Evolutionary conservation across 2,888 invertebrate genomes (phyloP).

Genomic region (Epiperipatus broadwayi): DNA sequence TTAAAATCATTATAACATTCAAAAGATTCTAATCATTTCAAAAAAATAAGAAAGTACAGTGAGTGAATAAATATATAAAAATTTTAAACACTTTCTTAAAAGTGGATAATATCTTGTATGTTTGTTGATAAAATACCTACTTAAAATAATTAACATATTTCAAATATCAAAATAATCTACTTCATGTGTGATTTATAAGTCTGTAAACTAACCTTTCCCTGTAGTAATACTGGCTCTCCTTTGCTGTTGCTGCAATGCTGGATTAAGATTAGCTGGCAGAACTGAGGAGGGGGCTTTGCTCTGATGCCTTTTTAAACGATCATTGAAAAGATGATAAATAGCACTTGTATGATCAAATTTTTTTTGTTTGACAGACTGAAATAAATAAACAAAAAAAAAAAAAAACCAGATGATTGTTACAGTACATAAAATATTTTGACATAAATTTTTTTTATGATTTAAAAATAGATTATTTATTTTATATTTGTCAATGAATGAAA

Average conservation of each 20-base stretch:
- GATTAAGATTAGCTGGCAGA: conserved; percentile 21
- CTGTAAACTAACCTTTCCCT: conserved; percentile 30
- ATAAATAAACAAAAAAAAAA: conserved; percentile 17
- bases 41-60: too few species aligned
- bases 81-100: too few species aligned
- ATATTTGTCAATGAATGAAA: too few species aligned
- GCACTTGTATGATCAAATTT: conserved; percentile 82
- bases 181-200: too few species aligned
- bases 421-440: conserved; percentile 5
- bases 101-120: too few species aligned
- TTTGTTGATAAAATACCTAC: too few species aligned
- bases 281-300: conserved; percentile 21
- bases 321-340: conserved; percentile 72
- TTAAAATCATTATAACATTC: too few species aligned
- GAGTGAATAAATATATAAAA: too few species aligned
- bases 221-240: conserved; percentile 33
- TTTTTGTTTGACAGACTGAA: conserved; percentile 56
- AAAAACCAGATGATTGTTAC: neutral
- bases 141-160: too few species aligned
- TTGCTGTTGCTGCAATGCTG: conserved; percentile 27
- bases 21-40: too few species aligned
- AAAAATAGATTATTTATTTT: too few species aligned
- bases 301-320: conserved; percentile 33
- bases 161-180: too few species aligned
- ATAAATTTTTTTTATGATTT: neutral